These are phyloP conservation scores for Anoplolepis gracilipes DNA, from an alignment of 1,140 invertebrate species.

Conservation along the genomic window DNA sequence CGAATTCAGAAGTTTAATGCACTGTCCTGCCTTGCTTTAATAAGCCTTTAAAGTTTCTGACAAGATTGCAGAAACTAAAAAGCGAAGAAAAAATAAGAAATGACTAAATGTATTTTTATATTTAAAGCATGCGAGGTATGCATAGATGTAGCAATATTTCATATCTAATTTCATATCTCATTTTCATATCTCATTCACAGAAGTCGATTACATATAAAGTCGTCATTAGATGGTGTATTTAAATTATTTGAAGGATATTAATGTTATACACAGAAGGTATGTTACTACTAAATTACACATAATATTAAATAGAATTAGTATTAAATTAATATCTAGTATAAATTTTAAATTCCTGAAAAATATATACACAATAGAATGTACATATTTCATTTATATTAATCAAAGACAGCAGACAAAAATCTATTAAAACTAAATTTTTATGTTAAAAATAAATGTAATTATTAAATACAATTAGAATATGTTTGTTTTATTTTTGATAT, in stretches of 20 bases:
- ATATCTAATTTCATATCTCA: background rate
- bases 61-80: background rate
- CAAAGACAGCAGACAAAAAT: too few species aligned
- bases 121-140: background rate
- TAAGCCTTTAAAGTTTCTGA: slow-evolving; percentile 36
- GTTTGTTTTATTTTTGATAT: too few species aligned
- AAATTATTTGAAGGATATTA: background rate
- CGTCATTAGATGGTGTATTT: background rate
- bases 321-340: too few species aligned
- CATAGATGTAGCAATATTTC: background rate
- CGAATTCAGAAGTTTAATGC: slow-evolving; percentile 43
- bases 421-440: too few species aligned
- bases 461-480: too few species aligned
- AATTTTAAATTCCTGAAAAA: too few species aligned
- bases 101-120: slow-evolving; percentile 13
- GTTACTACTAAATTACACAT: too few species aligned
- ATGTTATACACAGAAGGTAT: too few species aligned
- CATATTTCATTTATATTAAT: too few species aligned
- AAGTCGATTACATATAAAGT: background rate
- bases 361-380: too few species aligned
- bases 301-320: too few species aligned
- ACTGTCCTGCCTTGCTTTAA: slow-evolving; percentile 38
- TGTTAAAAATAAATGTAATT: too few species aligned
- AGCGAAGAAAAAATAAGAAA: background rate
- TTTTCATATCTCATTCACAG: background rate